These are phyloP conservation scores for Sorex maritimensis DNA, from an alignment of 2,797 vertebrate genomes.

Conservation along the genomic window DNA sequence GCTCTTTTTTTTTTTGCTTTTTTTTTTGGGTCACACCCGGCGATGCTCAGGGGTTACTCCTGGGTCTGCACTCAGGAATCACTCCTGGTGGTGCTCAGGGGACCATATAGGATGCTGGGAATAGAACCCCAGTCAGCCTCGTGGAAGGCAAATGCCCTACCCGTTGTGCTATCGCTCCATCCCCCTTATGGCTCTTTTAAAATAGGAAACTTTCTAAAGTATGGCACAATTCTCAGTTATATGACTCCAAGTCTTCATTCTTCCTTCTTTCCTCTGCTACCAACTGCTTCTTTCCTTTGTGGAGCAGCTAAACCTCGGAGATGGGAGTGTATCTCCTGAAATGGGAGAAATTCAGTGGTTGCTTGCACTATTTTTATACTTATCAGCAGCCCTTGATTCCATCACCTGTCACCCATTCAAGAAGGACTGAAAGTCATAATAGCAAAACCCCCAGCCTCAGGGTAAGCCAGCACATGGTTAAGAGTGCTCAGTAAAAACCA, in stretches of 20 bases:
- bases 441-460: not conserved
- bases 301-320: not conserved
- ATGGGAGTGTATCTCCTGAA: not conserved
- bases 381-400: conserved; percentile 36
- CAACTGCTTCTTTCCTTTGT: not conserved
- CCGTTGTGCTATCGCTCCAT: too few relatives aligned
- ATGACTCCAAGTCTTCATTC: not conserved
- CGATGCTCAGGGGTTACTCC: too few relatives aligned
- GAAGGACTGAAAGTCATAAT: not conserved
- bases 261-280: not conserved
- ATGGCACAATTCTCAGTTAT: conserved; percentile 36
- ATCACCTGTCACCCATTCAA: conserved; percentile 7
- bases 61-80: too few relatives aligned
- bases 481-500: not conserved
- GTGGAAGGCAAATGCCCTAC: too few relatives aligned
- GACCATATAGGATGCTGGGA: too few relatives aligned
- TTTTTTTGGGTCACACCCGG: too few relatives aligned
- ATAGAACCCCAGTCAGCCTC: too few relatives aligned
- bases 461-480: not conserved
- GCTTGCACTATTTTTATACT: not conserved
- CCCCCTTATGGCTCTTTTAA: conserved; percentile 15
- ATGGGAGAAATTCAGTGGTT: not conserved
- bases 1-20: too few relatives aligned
- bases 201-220: conserved; percentile 29
- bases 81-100: too few relatives aligned